Conservation (phyloP, 2,797 vertebrate species). For the Paguma larvata region DNA sequence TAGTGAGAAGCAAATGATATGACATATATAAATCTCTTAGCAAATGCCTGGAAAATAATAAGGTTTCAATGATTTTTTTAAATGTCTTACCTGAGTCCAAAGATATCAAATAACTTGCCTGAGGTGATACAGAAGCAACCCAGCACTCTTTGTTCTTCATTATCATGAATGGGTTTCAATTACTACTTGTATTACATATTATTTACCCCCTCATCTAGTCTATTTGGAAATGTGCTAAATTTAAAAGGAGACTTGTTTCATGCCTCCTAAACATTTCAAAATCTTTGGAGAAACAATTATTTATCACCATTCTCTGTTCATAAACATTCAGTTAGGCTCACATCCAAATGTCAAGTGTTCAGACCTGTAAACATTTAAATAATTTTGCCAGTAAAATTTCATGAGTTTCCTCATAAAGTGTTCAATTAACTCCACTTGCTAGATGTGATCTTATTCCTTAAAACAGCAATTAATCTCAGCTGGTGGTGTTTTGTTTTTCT, state of each 20-base stretch:
- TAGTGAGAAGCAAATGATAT: neutral
- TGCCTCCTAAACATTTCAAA: conserved; percentile 33
- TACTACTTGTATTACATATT: conserved; percentile 1
- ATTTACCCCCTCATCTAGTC: neutral
- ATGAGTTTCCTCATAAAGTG: conserved; percentile 59
- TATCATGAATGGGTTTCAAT: neutral
- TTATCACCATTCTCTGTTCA: conserved; percentile 55
- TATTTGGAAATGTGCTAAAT: conserved; percentile 46
- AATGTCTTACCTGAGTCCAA: conserved; percentile 15
- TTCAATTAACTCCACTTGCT: conserved; percentile 59
- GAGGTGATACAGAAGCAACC: neutral
- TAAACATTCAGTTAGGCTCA: conserved; percentile 50
- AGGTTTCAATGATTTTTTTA: neutral
- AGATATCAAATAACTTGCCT: conserved; percentile 28
- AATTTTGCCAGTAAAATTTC: conserved; percentile 67
- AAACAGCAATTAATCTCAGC: conserved; percentile 42
- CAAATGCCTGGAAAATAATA: conserved; percentile 19
- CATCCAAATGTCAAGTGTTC: conserved; percentile 64
- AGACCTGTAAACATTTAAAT: conserved; percentile 51
- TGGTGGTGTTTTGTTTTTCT: neutral
- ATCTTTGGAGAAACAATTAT: conserved; percentile 60
- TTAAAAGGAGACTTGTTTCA: conserved; percentile 35
- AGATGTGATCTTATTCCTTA: conserved; percentile 57
- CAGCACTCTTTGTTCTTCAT: neutral
- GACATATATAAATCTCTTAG: neutral